A percentile compares a stretch with the other conserved stretches of the same genome.
phyloP scores from a whole-genome alignment of 2,113 vertebrate genomes.

The Microcebus jonahi region DNA sequence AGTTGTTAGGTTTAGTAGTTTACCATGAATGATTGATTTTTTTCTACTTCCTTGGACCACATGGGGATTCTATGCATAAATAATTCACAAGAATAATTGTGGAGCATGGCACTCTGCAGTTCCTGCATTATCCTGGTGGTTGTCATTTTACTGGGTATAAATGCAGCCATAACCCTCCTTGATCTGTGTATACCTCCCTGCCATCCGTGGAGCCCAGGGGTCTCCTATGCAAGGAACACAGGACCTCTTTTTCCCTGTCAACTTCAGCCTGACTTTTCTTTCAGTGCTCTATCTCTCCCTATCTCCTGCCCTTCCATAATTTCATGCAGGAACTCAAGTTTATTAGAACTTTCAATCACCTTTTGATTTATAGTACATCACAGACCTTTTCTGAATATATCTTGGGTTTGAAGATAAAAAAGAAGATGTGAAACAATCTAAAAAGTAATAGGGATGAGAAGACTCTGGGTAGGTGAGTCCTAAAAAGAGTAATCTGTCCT shows the following conservation, averaged over 20 bases:
- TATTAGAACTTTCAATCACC: not conserved
- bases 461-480: not conserved
- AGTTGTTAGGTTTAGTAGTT: not conserved
- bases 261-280: not conserved
- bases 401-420: not conserved
- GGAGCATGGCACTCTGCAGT: not conserved
- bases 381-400: not conserved
- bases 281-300: not conserved
- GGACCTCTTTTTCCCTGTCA: not conserved
- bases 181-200: not conserved
- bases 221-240: not conserved
- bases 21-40: not conserved
- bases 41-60: not conserved
- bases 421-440: not conserved
- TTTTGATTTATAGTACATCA: not conserved
- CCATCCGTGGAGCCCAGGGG: not conserved
- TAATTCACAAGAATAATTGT: not conserved
- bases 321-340: not conserved
- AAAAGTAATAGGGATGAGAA: not conserved
- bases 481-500: not conserved
- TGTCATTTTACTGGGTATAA: not conserved
- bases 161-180: not conserved
- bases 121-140: not conserved
- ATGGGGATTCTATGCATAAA: not conserved
- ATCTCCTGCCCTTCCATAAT: not conserved